Percentiles rank a stretch among this genome's conserved stretches.
phyloP scores from a whole-genome alignment of 2,888 invertebrate genomes.

The Cheilosia vulpina region DNA sequence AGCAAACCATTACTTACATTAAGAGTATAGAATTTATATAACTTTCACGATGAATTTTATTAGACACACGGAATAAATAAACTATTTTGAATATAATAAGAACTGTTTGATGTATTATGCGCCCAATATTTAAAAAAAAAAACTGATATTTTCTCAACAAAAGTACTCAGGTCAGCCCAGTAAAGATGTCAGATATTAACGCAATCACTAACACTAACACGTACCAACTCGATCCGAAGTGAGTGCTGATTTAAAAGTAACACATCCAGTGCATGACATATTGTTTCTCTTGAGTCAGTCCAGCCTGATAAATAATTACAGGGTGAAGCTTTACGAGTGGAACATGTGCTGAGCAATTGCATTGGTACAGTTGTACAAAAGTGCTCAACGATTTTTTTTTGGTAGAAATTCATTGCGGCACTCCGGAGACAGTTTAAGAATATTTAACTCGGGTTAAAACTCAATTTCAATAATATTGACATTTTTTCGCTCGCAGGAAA shows the following conservation, averaged over 20 bases:
- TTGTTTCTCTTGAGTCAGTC: constrained; percentile 19
- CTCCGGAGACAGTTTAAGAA: too few relatives aligned
- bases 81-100: constrained; percentile 43
- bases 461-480: too few relatives aligned
- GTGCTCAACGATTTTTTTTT: too few relatives aligned
- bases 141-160: constrained; percentile 57
- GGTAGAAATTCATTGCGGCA: too few relatives aligned
- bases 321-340: not conserved
- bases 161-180: constrained; percentile 63
- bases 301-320: not conserved
- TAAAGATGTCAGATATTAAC: constrained; percentile 73
- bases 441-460: too few relatives aligned
- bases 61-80: constrained; percentile 46
- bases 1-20: constrained; percentile 61
- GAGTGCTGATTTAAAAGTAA: constrained; percentile 1
- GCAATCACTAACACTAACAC: constrained; percentile 68
- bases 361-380: too few relatives aligned
- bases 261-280: constrained; percentile 30
- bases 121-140: constrained; percentile 57
- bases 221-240: constrained; percentile 45
- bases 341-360: too few relatives aligned
- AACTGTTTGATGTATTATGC: constrained; percentile 53
- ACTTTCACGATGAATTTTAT: constrained; percentile 46
- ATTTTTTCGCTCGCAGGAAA: too few relatives aligned
- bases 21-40: constrained; percentile 22